These are phyloP conservation scores for Saturnia pavonia DNA, from an alignment of 2,888 invertebrate species.

Conservation along the genomic window DNA sequence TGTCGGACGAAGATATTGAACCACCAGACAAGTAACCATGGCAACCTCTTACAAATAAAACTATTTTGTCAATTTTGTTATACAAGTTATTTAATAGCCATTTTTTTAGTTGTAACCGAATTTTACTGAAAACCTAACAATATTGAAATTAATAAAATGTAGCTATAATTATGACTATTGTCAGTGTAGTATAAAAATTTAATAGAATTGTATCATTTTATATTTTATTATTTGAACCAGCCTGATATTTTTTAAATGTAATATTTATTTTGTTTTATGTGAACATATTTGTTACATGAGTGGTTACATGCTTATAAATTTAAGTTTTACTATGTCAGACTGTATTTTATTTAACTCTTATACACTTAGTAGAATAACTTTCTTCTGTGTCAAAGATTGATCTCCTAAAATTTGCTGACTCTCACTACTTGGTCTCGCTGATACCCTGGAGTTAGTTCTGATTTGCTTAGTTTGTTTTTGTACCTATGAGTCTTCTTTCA, in stretches of 20 bases:
- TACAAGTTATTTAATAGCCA: neutral
- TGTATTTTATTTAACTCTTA: neutral
- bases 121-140: neutral
- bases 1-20: conserved; percentile 5
- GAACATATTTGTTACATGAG: neutral
- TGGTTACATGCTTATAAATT: neutral
- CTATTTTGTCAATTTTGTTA: neutral
- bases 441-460: neutral
- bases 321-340: neutral
- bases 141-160: neutral
- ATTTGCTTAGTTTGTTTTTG: neutral
- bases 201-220: no score
- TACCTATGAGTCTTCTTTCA: neutral
- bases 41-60: conserved; percentile 13
- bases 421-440: no score
- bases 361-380: neutral
- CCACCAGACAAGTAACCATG: conserved; percentile 17
- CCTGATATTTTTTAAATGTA: neutral
- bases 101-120: neutral
- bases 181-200: neutral
- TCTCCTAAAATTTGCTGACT: no score
- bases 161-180: neutral
- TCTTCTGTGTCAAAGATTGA: no score
- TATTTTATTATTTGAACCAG: no score
- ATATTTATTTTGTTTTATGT: no score